Conservation (phyloP, 2,888 invertebrate species). For the Drosophila kanekoi region DNA sequence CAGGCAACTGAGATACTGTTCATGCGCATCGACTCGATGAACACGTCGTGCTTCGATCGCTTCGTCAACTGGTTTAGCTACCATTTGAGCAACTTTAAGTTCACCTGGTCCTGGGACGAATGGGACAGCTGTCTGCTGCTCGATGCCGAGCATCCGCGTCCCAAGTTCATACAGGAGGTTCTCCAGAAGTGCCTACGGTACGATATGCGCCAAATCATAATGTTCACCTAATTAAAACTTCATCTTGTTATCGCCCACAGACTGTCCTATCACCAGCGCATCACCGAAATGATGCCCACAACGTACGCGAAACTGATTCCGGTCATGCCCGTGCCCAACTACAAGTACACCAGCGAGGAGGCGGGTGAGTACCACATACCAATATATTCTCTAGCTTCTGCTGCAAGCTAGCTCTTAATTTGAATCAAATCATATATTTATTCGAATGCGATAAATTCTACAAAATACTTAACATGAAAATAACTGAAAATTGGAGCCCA, state of each 20-base stretch:
- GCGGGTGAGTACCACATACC: constrained; percentile 88
- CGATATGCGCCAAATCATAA: not conserved
- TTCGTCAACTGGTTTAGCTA: constrained; percentile 99
- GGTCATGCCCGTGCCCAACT: constrained; percentile 92
- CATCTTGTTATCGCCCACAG: constrained; percentile 84
- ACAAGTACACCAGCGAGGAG: constrained; percentile 95
- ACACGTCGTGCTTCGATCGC: constrained; percentile 97
- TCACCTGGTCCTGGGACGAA: constrained; percentile 99
- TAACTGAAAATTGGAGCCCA: not conserved
- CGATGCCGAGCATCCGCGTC: constrained; percentile 95
- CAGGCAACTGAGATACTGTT: constrained; percentile 99
- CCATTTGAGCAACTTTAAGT: constrained; percentile 99
- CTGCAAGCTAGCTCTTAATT: no score
- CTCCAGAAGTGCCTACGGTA: constrained; percentile 95
- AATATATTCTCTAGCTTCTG: not conserved
- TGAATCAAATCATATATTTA: not conserved
- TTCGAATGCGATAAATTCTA: not conserved
- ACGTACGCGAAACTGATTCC: constrained; percentile 94
- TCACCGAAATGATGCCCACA: constrained; percentile 96
- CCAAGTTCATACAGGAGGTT: constrained; percentile 97
- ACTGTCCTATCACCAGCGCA: constrained; percentile 96
- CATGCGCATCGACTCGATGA: constrained; percentile 98
- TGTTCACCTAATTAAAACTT: not conserved
- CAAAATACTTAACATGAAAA: not conserved
- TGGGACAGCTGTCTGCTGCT: constrained; percentile 95